Percentiles rank a stretch among this genome's conserved stretches.
Evolutionary conservation across 2,797 vertebrate species (phyloP).

Genomic region (Loris lydekkerianus): DNA sequence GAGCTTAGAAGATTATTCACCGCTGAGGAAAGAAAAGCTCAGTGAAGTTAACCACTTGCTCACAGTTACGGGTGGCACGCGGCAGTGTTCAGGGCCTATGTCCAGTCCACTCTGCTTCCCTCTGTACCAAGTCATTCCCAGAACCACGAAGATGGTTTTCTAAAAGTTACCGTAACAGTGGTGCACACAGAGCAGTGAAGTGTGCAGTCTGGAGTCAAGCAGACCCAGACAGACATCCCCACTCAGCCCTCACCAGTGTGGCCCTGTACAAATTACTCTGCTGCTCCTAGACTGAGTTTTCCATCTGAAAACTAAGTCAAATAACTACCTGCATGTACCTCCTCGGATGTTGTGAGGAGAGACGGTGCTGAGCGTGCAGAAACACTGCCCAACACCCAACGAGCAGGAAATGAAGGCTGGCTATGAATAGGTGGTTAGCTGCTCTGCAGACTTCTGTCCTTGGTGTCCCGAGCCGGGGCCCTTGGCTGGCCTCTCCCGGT

Average conservation of each 20-base stretch:
- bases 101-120: fast-evolving
- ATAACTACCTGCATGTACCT: fast-evolving
- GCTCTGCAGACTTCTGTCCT: not conserved
- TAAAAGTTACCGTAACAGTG: not conserved
- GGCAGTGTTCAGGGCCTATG: not conserved
- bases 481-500: fast-evolving
- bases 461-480: fast-evolving
- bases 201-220: not conserved
- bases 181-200: fast-evolving
- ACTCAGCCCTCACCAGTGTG: fast-evolving
- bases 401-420: not conserved
- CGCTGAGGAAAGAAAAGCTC: fast-evolving
- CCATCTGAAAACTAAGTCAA: not conserved
- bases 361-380: not conserved
- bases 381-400: fast-evolving
- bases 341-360: not conserved
- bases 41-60: not conserved
- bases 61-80: fast-evolving
- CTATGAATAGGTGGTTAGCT: fast-evolving
- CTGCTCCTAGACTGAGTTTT: not conserved
- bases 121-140: not conserved
- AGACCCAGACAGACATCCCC: fast-evolving
- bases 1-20: no score
- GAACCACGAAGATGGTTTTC: not conserved
- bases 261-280: not conserved